Conservation (phyloP, 2,888 invertebrate species). For the Gymnosoma rotundatum region DNA sequence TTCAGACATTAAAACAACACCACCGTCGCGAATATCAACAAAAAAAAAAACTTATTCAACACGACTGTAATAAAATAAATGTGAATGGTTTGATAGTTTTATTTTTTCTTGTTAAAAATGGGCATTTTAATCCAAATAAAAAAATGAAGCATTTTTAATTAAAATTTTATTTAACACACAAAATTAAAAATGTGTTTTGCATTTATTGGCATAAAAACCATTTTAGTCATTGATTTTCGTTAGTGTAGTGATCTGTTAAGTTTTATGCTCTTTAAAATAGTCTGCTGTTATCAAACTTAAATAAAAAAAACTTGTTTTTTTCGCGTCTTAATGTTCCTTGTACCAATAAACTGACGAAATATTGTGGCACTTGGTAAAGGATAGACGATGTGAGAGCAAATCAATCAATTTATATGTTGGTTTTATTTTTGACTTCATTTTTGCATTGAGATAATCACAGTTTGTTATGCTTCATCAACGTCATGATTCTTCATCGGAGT, state of each 20-base stretch:
- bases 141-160: constrained; percentile 62
- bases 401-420: constrained; percentile 68
- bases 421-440: constrained; percentile 32
- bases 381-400: constrained; percentile 57
- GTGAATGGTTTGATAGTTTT: background rate
- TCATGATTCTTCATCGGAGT: constrained; percentile 54
- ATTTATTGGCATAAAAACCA: constrained; percentile 36
- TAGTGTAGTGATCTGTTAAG: constrained; percentile 39
- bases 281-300: constrained; percentile 1
- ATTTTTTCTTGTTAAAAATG: background rate
- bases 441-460: constrained; percentile 66
- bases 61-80: background rate
- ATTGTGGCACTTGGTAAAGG: constrained; percentile 51
- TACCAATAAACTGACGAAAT: constrained; percentile 60
- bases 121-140: constrained; percentile 47
- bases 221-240: constrained; percentile 43
- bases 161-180: constrained; percentile 47
- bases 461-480: constrained; percentile 67
- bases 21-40: background rate
- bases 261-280: background rate
- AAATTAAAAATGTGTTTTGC: constrained; percentile 22
- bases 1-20: constrained; percentile 35
- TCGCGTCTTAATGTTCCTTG: background rate
- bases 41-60: background rate
- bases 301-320: constrained; percentile 38